Percentiles rank a stretch among this genome's conserved stretches.
phyloP scores from a whole-genome alignment of 1,140 invertebrate genomes.

The Lutraria rhynchaena region DNA sequence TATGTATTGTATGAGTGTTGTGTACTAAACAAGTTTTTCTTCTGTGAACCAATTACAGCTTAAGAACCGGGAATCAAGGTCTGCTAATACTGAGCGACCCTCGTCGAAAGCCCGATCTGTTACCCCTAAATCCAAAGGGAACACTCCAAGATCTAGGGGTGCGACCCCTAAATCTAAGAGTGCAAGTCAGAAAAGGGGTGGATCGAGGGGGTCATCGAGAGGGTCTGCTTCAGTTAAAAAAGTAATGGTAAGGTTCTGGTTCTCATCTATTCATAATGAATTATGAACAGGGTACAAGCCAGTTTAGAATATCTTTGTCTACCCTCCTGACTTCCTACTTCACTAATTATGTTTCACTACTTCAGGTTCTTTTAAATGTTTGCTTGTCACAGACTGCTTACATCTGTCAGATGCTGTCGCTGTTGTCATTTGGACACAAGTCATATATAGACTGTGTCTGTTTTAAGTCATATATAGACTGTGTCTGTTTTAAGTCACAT shows the following conservation, averaged over 20 bases:
- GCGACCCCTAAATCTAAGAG: conserved; percentile 22
- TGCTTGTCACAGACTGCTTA: too few relatives aligned
- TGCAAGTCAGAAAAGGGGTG: background rate
- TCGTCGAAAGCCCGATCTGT: background rate
- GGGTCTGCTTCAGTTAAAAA: conserved; percentile 25
- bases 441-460: too few relatives aligned
- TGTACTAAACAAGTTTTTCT: too few relatives aligned
- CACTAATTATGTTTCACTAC: too few relatives aligned
- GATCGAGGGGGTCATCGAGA: conserved; percentile 4
- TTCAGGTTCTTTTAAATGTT: too few relatives aligned
- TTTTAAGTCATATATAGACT: too few relatives aligned
- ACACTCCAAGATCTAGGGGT: conserved; percentile 18
- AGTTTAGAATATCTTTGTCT: background rate
- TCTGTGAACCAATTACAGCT: conserved; percentile 20
- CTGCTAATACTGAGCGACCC: background rate
- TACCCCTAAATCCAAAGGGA: conserved; percentile 22
- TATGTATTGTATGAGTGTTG: too few relatives aligned
- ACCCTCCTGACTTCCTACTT: background rate
- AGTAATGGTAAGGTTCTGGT: conserved; percentile 24
- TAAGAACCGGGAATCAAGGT: conserved; percentile 11
- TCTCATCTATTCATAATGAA: background rate
- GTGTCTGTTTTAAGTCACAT: too few relatives aligned
- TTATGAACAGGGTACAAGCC: background rate
- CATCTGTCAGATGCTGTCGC: too few relatives aligned
- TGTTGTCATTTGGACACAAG: too few relatives aligned